phyloP scores from a whole-genome alignment of 2,797 vertebrate genomes.

The Platyrinchus mystaceus region DNA sequence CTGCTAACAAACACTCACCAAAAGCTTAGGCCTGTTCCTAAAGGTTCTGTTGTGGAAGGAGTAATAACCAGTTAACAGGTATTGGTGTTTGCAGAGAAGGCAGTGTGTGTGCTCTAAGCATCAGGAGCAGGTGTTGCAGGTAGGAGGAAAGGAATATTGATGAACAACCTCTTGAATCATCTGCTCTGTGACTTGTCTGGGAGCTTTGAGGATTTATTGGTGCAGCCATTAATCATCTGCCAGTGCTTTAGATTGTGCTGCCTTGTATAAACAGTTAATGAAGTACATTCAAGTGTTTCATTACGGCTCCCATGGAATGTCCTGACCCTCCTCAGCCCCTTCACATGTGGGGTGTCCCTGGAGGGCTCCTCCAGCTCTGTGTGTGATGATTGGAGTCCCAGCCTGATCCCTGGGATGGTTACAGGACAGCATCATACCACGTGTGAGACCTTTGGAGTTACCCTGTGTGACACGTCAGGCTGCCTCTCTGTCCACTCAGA shows the following conservation, averaged over 20 bases:
- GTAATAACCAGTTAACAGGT: neutral
- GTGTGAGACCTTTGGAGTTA: neutral
- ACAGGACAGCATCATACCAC: rapidly evolving
- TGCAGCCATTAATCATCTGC: neutral
- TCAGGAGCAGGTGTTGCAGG: neutral
- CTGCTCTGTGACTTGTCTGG: neutral
- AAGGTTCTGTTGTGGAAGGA: neutral
- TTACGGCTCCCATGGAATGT: neutral
- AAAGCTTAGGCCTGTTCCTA: neutral
- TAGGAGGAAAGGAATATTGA: neutral
- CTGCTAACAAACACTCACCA: neutral
- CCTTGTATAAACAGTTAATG: neutral
- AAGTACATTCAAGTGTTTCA: neutral
- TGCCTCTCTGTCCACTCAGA: neutral
- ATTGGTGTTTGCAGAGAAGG: neutral
- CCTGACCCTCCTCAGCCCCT: neutral
- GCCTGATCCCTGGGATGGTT: neutral
- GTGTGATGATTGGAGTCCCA: neutral
- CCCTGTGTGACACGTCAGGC: neutral
- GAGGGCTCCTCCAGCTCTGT: neutral
- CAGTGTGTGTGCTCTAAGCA: neutral
- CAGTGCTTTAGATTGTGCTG: neutral
- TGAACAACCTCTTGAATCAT: neutral
- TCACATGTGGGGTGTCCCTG: rapidly evolving
- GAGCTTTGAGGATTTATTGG: neutral